Conservation (phyloP, 2,113 vertebrate genomes). For the Phoxinus phoxinus region DNA sequence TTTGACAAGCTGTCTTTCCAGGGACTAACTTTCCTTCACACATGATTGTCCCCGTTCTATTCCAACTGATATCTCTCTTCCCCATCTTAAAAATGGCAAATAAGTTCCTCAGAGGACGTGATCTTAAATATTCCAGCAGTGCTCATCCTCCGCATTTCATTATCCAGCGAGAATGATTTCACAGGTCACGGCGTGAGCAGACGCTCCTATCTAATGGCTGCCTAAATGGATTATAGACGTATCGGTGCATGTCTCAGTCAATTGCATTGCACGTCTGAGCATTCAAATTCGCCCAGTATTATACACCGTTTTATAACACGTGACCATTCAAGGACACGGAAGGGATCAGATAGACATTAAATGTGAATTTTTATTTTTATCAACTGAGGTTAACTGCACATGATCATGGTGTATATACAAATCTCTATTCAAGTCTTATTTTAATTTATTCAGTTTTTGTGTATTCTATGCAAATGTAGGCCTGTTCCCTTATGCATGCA, state of each 20-base stretch:
- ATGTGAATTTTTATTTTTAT: neutral
- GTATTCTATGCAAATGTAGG: neutral
- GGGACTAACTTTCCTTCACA: neutral
- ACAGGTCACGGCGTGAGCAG: slow-evolving; percentile 49
- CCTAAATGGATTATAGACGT: slow-evolving; percentile 49
- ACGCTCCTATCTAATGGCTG: slow-evolving; percentile 39
- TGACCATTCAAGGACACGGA: slow-evolving; percentile 4
- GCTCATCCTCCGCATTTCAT: slow-evolving; percentile 37
- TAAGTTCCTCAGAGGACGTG: neutral
- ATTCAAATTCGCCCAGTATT: neutral
- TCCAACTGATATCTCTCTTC: neutral
- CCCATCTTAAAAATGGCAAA: neutral
- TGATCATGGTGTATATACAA: too few species aligned
- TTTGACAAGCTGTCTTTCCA: neutral
- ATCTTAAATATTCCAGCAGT: slow-evolving; percentile 31
- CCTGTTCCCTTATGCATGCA: neutral
- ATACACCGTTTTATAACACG: neutral
- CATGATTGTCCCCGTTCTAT: neutral
- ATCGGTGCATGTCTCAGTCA: slow-evolving; percentile 51
- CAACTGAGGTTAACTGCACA: neutral
- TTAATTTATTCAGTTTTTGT: neutral
- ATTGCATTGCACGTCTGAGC: slow-evolving; percentile 38
- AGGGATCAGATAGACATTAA: neutral
- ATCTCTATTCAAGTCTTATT: too few species aligned
- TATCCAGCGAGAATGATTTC: slow-evolving; percentile 48